Percentiles rank a stretch among this genome's conserved stretches.
phyloP scores from a whole-genome alignment of 2,888 invertebrate genomes.

The Andrena marginata region DNA sequence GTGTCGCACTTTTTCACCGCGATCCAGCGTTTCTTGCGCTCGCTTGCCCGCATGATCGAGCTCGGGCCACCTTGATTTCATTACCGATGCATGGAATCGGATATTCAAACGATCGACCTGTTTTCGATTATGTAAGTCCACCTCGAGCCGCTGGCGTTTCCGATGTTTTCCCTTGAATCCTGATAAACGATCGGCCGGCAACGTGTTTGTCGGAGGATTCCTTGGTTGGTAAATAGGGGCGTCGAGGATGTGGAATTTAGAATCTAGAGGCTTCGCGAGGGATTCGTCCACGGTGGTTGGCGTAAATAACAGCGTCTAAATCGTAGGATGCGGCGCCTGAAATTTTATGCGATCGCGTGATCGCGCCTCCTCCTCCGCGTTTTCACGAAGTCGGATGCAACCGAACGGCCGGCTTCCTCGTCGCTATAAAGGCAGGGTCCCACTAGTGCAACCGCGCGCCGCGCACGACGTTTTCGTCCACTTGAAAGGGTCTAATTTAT shows the following conservation, averaged over 20 bases:
- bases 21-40: conserved; percentile 27
- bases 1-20: conserved; percentile 36
- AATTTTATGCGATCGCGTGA: conserved; percentile 71
- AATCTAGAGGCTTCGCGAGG: conserved; percentile 19
- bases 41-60: conserved; percentile 33
- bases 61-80: conserved; percentile 27
- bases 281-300: conserved; percentile 19
- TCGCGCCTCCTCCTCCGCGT: conserved; percentile 48
- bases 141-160: not conserved
- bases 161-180: not conserved
- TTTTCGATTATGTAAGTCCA: conserved; percentile 11
- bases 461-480: too few species aligned
- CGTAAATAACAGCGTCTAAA: conserved; percentile 45
- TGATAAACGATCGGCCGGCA: not conserved
- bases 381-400: conserved; percentile 55
- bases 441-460: too few species aligned
- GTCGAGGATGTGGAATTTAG: not conserved
- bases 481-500: too few species aligned
- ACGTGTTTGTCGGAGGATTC: not conserved
- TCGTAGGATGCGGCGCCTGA: conserved; percentile 54
- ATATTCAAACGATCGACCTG: conserved; percentile 2
- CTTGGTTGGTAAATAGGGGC: not conserved
- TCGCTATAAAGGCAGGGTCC: too few species aligned
- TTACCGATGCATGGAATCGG: conserved; percentile 23
- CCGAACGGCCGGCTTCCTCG: conserved; percentile 41